Conservation (phyloP, 2,888 invertebrate species). For the Epistrophella euchroma region DNA sequence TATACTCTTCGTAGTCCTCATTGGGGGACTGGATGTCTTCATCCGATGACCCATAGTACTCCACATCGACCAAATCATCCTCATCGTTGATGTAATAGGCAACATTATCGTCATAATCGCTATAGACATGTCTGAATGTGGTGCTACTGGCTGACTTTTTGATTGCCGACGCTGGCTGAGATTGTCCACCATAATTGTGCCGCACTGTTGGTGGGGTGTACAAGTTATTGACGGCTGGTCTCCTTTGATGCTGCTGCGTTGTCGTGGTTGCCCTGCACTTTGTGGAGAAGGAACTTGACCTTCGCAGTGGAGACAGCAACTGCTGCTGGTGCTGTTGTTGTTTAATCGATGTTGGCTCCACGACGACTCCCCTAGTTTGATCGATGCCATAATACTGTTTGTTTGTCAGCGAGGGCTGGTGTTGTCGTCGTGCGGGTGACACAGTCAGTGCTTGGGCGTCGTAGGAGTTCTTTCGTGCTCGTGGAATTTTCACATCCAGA, state of each 20-base stretch:
- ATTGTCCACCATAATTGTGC: slow-evolving; percentile 77
- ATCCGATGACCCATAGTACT: slow-evolving; percentile 81
- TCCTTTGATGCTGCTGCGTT: slow-evolving; percentile 72
- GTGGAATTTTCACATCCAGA: slow-evolving; percentile 80
- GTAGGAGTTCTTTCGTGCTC: slow-evolving; percentile 83
- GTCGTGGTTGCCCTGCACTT: slow-evolving; percentile 79
- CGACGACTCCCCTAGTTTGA: slow-evolving; percentile 76
- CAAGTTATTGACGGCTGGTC: slow-evolving; percentile 78
- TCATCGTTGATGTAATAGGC: slow-evolving; percentile 84
- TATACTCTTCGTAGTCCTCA: slow-evolving; percentile 78
- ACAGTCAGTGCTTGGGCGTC: slow-evolving; percentile 79
- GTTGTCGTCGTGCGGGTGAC: slow-evolving; percentile 73
- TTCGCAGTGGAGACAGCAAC: slow-evolving; percentile 85
- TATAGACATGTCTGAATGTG: slow-evolving; percentile 82
- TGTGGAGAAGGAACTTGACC: slow-evolving; percentile 88
- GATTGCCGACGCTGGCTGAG: slow-evolving; percentile 75
- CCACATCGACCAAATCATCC: slow-evolving; percentile 80
- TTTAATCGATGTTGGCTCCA: slow-evolving; percentile 75
- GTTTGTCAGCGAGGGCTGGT: slow-evolving; percentile 45
- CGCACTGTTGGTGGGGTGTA: slow-evolving; percentile 82
- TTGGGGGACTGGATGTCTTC: slow-evolving; percentile 76
- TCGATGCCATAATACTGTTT: slow-evolving; percentile 75
- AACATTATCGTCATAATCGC: slow-evolving; percentile 82
- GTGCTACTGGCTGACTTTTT: slow-evolving; percentile 84
- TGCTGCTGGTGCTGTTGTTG: slow-evolving; percentile 68